Evolutionary conservation across 2,888 invertebrate genomes (phyloP), one percentile per base, ranked within the genome.

Genomic region (Drosophila percnosoma): DNA sequence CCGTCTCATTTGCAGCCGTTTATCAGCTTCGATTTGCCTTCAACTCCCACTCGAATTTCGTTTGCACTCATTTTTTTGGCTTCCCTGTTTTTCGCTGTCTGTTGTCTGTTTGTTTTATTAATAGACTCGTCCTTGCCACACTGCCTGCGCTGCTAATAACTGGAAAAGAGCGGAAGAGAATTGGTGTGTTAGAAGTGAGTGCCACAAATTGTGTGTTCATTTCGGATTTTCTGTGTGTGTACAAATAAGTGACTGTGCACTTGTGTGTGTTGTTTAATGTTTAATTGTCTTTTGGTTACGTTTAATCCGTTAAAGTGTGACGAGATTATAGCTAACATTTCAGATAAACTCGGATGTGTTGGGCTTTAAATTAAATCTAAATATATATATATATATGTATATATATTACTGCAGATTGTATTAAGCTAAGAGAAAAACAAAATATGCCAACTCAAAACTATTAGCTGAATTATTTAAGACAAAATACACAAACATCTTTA

Each of bases 91-190:
- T 73, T 18, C 6, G 31, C 31, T 7, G 31, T 0, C 13, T 15
- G 49, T 57, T 40, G 62, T 59, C 68, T 84, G 85, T 84, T 87
- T 84, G 86, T 58, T 68, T 67, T 75, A 78, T 78, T 88, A 86
- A 87, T 86, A 82, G 89, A 86, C 82, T 81, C 69, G 67, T 67
- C 73, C 74, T 72, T 81, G 54, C 45, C 45, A 70, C 68, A 59
- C 61, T 51, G 69, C 21, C 57, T 60, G 58, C 60, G 75, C 74
- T 55, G 66, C 69, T 76, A 78, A 78, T 84, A 87, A 79, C 87
- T 87, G 89, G 71, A 87, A 89, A 87, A 72, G 68, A 45, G 57
- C 57, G 68, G 63, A 77, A 58, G 68, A 24, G 36, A n/a, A 27
- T 54, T 38, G 4, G 15, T 83, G 66, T 60, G 67, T 70, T 76